These are phyloP conservation scores for Monodelphis domestica DNA, from an alignment of 2,797 vertebrate species.

Conservation along the genomic window DNA sequence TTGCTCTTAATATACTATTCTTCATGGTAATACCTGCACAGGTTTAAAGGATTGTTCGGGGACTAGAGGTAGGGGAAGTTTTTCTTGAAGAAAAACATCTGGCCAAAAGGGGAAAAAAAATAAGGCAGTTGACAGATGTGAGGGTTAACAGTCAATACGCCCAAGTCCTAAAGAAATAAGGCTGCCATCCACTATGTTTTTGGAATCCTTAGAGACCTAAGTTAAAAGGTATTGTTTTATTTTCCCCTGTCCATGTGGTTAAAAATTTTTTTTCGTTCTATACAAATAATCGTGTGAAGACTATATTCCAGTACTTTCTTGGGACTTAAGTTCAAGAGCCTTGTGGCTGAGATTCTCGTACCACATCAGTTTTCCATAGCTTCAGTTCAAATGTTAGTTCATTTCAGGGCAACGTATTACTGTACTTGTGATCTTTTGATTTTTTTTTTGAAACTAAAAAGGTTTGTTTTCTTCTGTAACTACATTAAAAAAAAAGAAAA, in stretches of 20 bases:
- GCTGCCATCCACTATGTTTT: background rate
- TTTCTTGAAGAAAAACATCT: conserved; percentile 52
- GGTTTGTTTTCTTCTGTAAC: background rate
- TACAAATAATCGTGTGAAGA: background rate
- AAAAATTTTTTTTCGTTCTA: conserved; percentile 5
- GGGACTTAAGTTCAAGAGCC: conserved; percentile 8
- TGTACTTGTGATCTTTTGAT: background rate
- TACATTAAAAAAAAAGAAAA: background rate
- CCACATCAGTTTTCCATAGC: background rate
- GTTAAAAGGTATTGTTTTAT: conserved; percentile 26
- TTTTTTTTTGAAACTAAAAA: background rate
- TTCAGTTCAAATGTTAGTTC: background rate
- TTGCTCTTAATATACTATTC: background rate
- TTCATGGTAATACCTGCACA: background rate
- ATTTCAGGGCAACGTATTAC: background rate
- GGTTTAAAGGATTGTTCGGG: conserved; percentile 14
- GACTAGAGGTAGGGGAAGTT: conserved; percentile 19
- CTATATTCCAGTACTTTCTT: background rate
- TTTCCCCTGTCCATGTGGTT: background rate
- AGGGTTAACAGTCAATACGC: background rate
- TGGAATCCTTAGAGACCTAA: background rate
- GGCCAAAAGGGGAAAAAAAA: background rate
- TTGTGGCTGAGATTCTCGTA: conserved; percentile 14
- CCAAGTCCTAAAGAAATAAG: background rate
- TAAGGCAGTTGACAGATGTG: background rate